phyloP scores from a whole-genome alignment of 2,797 vertebrate species.

The Peromyscus nudipes region DNA sequence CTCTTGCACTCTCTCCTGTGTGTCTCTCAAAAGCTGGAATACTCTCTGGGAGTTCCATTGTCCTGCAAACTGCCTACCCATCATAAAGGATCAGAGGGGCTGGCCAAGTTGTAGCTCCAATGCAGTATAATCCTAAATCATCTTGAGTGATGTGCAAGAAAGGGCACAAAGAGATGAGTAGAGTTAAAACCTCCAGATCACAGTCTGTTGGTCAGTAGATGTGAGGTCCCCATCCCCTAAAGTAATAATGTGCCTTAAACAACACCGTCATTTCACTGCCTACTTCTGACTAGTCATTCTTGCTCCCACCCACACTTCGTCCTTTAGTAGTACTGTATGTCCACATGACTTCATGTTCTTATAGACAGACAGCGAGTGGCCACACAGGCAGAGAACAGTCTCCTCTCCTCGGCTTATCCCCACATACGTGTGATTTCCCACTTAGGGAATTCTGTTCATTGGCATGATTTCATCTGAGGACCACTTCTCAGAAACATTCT shows the following conservation, averaged over 20 bases:
- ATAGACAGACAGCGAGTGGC: neutral
- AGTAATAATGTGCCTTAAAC: neutral
- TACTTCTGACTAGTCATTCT: neutral
- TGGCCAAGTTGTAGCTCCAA: neutral
- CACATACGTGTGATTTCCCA: neutral
- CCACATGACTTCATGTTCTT: neutral
- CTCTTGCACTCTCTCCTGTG: neutral
- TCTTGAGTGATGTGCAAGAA: neutral
- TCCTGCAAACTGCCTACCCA: neutral
- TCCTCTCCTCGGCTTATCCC: neutral
- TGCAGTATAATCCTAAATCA: neutral
- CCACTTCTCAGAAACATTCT: neutral
- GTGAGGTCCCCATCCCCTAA: neutral
- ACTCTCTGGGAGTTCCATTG: neutral
- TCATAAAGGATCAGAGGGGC: neutral
- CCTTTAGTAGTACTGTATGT: neutral
- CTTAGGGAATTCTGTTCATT: neutral
- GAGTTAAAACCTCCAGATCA: neutral
- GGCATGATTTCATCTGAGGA: neutral
- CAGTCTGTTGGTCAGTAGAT: neutral
- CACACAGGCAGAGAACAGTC: neutral
- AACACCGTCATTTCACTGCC: neutral
- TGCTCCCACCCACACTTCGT: neutral
- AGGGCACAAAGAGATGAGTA: neutral
- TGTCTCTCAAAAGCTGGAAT: neutral